These are phyloP conservation scores for Zelleria hepariella DNA, from an alignment of 2,888 invertebrate species.

Conservation along the genomic window DNA sequence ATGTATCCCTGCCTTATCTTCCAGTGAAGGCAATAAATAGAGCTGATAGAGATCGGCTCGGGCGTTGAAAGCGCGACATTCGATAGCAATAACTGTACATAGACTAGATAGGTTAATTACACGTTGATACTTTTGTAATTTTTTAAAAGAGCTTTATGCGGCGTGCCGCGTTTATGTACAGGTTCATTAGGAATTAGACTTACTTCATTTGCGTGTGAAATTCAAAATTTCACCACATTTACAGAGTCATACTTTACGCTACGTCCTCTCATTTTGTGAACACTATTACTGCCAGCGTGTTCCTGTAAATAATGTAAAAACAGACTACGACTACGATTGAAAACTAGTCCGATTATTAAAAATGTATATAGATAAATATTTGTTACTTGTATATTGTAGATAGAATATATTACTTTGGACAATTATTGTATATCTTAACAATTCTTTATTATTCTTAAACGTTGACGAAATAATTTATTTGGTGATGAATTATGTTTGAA, in stretches of 20 bases:
- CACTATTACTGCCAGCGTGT: constrained; percentile 23
- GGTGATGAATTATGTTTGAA: constrained; percentile 45
- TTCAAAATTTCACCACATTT: constrained; percentile 62
- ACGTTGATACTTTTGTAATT: constrained; percentile 54
- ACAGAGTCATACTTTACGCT: constrained; percentile 30
- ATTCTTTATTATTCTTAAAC: constrained; percentile 50
- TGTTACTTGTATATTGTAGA: constrained; percentile 72
- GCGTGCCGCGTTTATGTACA: constrained; percentile 57
- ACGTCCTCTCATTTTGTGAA: constrained; percentile 6
- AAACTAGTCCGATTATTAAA: constrained; percentile 68
- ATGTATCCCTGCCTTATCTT: constrained; percentile 11
- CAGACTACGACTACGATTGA: constrained; percentile 45
- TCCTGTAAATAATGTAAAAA: constrained; percentile 61
- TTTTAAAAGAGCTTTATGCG: constrained; percentile 70
- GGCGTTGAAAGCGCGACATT: constrained; percentile 65
- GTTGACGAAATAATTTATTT: constrained; percentile 57
- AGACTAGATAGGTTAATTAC: constrained; percentile 67
- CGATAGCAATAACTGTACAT: constrained; percentile 70
- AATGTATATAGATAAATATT: constrained; percentile 71
- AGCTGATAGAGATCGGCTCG: constrained; percentile 40
- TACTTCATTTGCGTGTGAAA: constrained; percentile 41
- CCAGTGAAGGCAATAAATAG: constrained; percentile 52
- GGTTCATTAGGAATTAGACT: constrained; percentile 33
- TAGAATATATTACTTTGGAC: constrained; percentile 66
- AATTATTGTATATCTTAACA: constrained; percentile 58